Evolutionary conservation across 2,888 invertebrate species (phyloP), one percentile per base, ranked within the genome.

Genomic region (Diarsia mendica): DNA sequence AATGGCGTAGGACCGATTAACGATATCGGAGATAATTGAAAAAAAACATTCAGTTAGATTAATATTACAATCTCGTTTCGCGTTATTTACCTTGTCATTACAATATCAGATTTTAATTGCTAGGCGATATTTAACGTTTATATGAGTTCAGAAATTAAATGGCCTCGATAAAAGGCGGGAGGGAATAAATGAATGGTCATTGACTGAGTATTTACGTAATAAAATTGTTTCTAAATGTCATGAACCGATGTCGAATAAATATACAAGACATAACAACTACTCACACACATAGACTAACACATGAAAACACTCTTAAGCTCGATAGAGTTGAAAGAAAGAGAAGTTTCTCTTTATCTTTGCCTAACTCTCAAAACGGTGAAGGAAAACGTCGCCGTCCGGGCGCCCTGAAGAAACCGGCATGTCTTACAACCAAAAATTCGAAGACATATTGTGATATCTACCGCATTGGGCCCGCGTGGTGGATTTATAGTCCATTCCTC

Each of bases 81-180:
- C 23, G 8, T 51, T 63, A 55, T 55, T 67, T 67, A n/a, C 5
- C 11, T 51, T 64, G 20, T 23, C 28, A 79, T 46, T 58, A 64
- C 44, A 64, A 58, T 53, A 70, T 48, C 77, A 46, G 23, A 67
- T 71, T 78, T 69, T 77, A 77, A 79, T 77, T 79, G 63, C 48
- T 55, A 15, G 15, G 9, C 23, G 23, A 48, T 23, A 33, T 71
- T 71, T 79, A 49, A 55, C 79, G 20, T 77, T 6, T 69, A 79
- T 15, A 11, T 71, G 44, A 44, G 28, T 23, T 55, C 46, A 53
- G 33, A 60, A 68, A 78, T 4, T 18, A 77, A 68, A 51, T 46
- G 23, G 2, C 9, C 20, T 51, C 46, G 68, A 48, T 77, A 67
- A 48, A 46, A 61, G 39, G 20, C 51, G 23, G 8, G 9, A 10